Evolutionary conservation across 2,797 vertebrate genomes (phyloP).

Genomic region (Phoebastria nigripes): DNA sequence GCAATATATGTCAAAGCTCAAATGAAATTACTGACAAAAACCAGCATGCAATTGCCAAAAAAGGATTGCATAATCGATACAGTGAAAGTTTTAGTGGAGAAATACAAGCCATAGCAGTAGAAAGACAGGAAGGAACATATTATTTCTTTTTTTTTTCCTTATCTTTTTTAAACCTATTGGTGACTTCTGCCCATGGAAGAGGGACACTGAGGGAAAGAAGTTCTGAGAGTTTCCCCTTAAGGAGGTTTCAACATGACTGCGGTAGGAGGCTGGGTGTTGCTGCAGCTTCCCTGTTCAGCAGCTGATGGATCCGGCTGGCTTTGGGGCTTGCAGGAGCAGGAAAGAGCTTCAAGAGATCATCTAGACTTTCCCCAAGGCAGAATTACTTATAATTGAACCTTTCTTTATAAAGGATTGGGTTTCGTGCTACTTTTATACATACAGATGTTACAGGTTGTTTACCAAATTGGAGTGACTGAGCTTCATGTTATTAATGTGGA

Average conservation of each 20-base stretch:
- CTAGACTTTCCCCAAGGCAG: neutral
- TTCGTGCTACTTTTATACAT: neutral
- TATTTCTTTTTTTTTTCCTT: neutral
- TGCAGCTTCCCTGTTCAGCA: neutral
- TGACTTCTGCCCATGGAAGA: neutral
- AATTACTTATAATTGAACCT: neutral
- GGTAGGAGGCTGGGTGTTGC: neutral
- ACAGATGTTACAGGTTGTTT: neutral
- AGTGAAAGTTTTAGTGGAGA: neutral
- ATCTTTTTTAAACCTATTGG: neutral
- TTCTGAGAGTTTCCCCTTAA: neutral
- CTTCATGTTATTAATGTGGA: neutral
- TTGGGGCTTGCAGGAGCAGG: neutral
- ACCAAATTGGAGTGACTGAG: neutral
- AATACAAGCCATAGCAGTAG: neutral
- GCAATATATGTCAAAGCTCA: neutral
- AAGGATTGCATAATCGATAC: neutral
- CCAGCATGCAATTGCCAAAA: neutral
- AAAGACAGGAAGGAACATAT: neutral
- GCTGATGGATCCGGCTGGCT: neutral
- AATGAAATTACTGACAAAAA: neutral
- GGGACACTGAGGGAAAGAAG: neutral
- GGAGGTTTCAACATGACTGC: rapidly evolving
- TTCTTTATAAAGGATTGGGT: neutral
- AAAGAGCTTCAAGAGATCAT: neutral